Conservation (phyloP, 92 coral and sea anemone species). For the Desmophyllum pertusum region DNA sequence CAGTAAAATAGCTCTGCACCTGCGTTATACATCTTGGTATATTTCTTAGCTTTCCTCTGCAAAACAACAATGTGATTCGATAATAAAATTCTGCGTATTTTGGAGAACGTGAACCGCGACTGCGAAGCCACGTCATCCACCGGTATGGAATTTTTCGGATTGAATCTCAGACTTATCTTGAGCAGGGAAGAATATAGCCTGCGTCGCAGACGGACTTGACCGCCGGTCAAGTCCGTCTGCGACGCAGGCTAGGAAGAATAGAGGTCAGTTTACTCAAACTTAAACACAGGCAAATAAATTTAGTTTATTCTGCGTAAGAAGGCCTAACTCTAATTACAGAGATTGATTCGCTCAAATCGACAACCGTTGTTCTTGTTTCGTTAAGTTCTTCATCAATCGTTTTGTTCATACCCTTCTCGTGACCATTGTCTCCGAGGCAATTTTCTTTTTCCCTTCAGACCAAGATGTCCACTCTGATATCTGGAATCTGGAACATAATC, state of each 20-base stretch:
- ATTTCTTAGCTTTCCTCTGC: no score
- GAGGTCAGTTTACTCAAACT: no score
- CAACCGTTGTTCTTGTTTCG: background rate
- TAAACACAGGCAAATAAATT: background rate
- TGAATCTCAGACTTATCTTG: no score
- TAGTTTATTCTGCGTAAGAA: background rate
- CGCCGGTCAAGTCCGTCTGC: background rate
- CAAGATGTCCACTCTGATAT: background rate
- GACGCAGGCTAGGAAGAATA: background rate
- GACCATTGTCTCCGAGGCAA: constrained; percentile 7
- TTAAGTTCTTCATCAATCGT: constrained; percentile 18
- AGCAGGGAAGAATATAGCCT: no score
- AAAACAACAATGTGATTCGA: no score
- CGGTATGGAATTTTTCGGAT: no score
- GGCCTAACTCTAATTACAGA: constrained; percentile 28
- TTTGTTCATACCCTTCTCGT: background rate
- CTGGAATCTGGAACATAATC: constrained; percentile 18
- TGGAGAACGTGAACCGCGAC: no score
- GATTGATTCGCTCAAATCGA: constrained; percentile 23
- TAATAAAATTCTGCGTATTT: no score
- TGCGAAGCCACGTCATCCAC: no score
- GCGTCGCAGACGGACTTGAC: background rate
- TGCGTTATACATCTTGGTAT: no score
- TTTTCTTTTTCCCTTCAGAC: constrained; percentile 19
- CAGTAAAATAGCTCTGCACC: no score